phyloP scores from a whole-genome alignment of 2,797 vertebrate species.

The Lacerta agilis region DNA sequence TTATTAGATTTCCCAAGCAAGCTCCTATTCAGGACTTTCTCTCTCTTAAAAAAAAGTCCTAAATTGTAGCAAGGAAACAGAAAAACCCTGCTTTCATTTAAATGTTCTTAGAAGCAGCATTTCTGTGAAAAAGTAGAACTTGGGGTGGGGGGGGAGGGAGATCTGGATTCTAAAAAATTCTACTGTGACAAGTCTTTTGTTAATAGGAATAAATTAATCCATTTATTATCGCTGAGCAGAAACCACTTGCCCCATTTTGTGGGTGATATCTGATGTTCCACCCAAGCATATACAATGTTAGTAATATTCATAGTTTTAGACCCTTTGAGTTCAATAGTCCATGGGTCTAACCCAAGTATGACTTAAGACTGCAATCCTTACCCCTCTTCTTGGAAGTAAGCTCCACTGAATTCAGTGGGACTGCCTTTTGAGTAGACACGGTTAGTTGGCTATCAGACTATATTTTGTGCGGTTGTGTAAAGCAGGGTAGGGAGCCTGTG shows the following conservation, averaged over 20 bases:
- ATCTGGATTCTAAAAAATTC: background rate
- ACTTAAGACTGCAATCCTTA: too few species aligned
- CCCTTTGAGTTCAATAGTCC: too few species aligned
- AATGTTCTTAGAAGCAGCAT: constrained; percentile 45
- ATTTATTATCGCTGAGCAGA: background rate
- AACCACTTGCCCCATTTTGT: background rate
- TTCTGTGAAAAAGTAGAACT: background rate
- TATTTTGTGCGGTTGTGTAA: too few species aligned
- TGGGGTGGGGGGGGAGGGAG: background rate
- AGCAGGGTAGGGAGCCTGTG: too few species aligned
- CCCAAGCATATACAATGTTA: too few species aligned
- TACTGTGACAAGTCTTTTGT: background rate
- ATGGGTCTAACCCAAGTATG: too few species aligned
- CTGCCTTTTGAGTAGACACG: too few species aligned
- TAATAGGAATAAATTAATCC: background rate
- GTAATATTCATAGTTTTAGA: too few species aligned
- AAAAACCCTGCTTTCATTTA: constrained; percentile 50
- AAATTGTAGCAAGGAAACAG: constrained; percentile 40
- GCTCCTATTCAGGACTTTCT: constrained; percentile 51
- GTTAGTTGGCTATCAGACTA: too few species aligned
- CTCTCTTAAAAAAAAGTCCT: constrained; percentile 41
- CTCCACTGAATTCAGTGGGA: too few species aligned
- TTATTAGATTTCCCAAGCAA: constrained; percentile 46
- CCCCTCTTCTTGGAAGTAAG: too few species aligned
- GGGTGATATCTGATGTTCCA: too few species aligned